Base-by-base conservation (phyloP, 2,888 invertebrate genomes). In the Craniophora ligustri region DNA sequence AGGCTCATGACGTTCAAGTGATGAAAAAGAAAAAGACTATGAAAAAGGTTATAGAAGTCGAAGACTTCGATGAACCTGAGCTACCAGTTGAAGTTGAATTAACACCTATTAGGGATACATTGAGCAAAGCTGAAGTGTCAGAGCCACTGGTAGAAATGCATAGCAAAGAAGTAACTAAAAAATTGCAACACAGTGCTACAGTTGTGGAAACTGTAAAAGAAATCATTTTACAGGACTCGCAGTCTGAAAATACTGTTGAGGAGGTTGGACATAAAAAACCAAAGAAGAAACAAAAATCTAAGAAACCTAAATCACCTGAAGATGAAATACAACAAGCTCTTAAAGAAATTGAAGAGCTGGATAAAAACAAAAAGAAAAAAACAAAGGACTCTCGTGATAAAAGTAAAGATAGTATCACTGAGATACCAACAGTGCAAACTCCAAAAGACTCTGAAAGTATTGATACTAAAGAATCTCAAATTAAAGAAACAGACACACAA, bases 321-420 rank as follows among this genome's bases (percentile, higher is more conserved):
- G 92, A 93, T 64, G 92, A 93, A 67, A 93, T 93, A 60, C 87
- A 86, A 61, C 88, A 84, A 69, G 92, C 91, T 34, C 78, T 93
- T 0, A 92, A 91, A 79, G 93, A 93, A 78, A 92, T 93, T 40
- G 91, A 91, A 64, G 88, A 86, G 42, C 77, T 79, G 23, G 84
- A 87, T 36, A 88, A 82, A 55, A 59, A 56, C 11, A 91, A 89
- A 68, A 92, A 91, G 77, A 92, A 86, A 74, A 89, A 84, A 72
- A 50, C 40, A 0, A 89, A 86, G 70, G 85, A 84, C 30, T 15
- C 48, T 23, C 66, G 68, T 26, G 87, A 89, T 31, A 83, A 79
- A 31, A 80, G 70, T 55, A 82, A 79, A 66, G 85, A 86, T 15
- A 65, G 49, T 35, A 32, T 48, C 5, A 23, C 61, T 45, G 71